Evolutionary conservation across 2,888 invertebrate genomes (phyloP).

Genomic region (Hermaeophaga mercurialis): DNA sequence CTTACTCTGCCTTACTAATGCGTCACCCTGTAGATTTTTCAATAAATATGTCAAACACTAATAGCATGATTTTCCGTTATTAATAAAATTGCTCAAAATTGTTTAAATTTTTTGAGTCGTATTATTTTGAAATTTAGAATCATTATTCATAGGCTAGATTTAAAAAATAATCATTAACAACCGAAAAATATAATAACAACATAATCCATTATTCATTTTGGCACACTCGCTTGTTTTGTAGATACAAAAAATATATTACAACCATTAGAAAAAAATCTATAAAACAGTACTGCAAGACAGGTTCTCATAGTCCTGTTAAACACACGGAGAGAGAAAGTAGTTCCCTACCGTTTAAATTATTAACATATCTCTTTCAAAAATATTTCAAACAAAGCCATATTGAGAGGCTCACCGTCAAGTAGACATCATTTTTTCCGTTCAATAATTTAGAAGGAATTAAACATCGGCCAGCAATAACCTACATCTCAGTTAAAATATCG

Average conservation of each 20-base stretch:
- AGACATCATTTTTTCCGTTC: constrained; percentile 2
- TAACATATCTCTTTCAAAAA: constrained; percentile 3
- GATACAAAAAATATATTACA: not conserved
- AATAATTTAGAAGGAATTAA: not conserved
- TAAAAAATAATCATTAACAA: no score
- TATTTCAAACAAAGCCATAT: constrained; percentile 2
- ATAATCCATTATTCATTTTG: no score
- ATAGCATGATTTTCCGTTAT: no score
- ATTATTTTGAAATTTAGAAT: no score
- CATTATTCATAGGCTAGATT: no score
- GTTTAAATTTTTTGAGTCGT: no score
- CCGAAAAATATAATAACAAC: no score
- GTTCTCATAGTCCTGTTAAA: constrained; percentile 1
- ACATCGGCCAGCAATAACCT: not conserved
- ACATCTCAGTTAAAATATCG: constrained; percentile 7
- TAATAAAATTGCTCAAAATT: no score
- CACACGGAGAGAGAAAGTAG: not conserved
- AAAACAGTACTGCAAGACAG: not conserved
- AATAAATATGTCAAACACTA: no score
- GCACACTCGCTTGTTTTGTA: no score
- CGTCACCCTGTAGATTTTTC: no score
- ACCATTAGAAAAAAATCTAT: not conserved
- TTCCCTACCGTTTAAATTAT: constrained; percentile 5
- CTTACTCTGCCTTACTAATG: no score
- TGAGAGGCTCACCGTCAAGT: not conserved